A percentile compares a stretch with the other conserved stretches of the same genome.
phyloP scores from a whole-genome alignment of 1,140 invertebrate genomes.

The Euwallacea similis region DNA sequence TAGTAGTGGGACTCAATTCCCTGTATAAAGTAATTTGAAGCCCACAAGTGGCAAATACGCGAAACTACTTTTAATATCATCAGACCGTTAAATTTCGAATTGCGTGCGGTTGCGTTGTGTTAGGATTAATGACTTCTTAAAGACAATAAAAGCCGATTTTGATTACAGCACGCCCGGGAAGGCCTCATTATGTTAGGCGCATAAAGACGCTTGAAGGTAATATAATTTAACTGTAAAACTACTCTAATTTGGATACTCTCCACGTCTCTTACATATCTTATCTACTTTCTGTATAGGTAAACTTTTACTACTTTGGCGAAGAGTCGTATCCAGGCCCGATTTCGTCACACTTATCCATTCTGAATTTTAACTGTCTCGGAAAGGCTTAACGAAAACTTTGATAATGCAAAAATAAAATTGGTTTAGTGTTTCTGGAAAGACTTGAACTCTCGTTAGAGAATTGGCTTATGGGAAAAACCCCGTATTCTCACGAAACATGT shows the following conservation, averaged over 20 bases:
- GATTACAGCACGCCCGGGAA: constrained; percentile 2
- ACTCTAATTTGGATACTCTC: constrained; percentile 29
- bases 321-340: constrained; percentile 32
- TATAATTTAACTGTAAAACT: constrained; percentile 34
- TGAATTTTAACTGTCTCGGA: constrained; percentile 36
- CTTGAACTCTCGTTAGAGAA: constrained; percentile 6
- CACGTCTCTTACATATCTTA: constrained; percentile 32
- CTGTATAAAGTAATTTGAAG: not conserved
- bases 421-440: constrained; percentile 14
- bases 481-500: not conserved
- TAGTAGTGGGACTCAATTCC: not conserved
- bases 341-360: constrained; percentile 38
- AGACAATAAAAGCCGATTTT: constrained; percentile 10
- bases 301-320: constrained; percentile 38
- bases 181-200: constrained; percentile 3
- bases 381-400: constrained; percentile 37
- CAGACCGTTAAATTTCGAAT: constrained; percentile 6
- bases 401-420: constrained; percentile 31
- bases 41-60: not conserved
- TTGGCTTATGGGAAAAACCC: constrained; percentile 1
- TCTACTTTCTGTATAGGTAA: constrained; percentile 37
- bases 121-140: constrained; percentile 11
- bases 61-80: not conserved
- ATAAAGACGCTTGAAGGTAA: constrained; percentile 19
- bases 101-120: not conserved